A percentile compares a stretch with the other conserved stretches of the same genome.
Evolutionary conservation across 1,140 invertebrate species (phyloP).

Genomic region (Hormaphis cornu): DNA sequence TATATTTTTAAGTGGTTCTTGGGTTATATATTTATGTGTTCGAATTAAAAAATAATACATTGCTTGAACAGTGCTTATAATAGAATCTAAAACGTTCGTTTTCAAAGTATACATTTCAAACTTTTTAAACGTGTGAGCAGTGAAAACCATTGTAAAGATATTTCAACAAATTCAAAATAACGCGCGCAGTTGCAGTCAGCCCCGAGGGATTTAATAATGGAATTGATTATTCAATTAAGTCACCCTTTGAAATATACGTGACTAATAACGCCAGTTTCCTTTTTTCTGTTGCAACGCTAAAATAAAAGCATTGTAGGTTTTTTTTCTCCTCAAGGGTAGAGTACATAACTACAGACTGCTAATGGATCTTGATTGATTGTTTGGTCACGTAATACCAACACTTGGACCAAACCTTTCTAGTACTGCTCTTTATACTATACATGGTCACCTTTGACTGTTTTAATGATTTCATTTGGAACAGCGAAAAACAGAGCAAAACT

Average conservation of each 20-base stretch:
- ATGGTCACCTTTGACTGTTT: neutral
- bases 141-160: neutral
- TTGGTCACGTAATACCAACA: constrained; percentile 5
- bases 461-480: neutral
- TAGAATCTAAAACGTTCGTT: too few species aligned
- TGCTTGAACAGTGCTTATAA: too few species aligned
- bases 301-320: constrained; percentile 10
- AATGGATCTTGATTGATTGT: constrained; percentile 21
- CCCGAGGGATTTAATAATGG: constrained; percentile 4
- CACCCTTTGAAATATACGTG: neutral
- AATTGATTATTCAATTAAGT: constrained; percentile 26
- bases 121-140: neutral
- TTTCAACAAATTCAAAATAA: neutral
- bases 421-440: too few species aligned
- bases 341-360: constrained; percentile 3
- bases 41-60: too few species aligned
- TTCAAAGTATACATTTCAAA: too few species aligned
- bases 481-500: neutral
- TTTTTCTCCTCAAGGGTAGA: constrained; percentile 4
- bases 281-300: neutral
- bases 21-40: too few species aligned
- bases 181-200: neutral
- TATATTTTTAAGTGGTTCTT: too few species aligned
- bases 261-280: constrained; percentile 16
- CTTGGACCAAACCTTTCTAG: neutral